Base-by-base conservation (phyloP, 2,113 vertebrate genomes). In the Calyptomena viridis region DNA sequence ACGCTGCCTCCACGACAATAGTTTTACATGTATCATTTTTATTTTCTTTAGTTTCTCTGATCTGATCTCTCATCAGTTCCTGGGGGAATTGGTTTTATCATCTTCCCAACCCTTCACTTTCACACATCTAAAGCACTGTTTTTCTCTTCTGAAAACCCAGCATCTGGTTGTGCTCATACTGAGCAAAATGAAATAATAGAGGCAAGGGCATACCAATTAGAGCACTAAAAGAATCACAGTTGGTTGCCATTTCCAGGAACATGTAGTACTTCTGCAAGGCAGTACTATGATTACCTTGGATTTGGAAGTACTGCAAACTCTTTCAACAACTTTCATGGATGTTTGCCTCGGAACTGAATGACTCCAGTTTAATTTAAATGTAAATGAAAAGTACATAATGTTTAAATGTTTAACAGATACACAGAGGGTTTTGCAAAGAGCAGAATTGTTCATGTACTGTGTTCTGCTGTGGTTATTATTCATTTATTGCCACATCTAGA, bases 341-440 rank as follows among this genome's bases (percentile, higher is more conserved):
- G 28, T 90, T 85, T 91, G 81, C 92, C 78, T 89, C 56, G 7
- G 60, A 64, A 66, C 67, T 4, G 84, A 91, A 89, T 7, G 35
- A 25, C 85, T 91, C 60, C 37, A 10, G 56, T 60, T 92, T 85
- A 47, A 90, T 96, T 96, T 95, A 94, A 94, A 97, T 95, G 93
- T 92, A 96, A 91, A 97, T 95, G 56, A 69, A 93, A 88, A 72
- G 66, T 79, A 81, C 63, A 58, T 60, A 47, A 52, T 14, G 37
- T 83, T 89, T 76, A 63, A 95, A 52, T 50, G 71, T 85, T 81
- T 77, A 89, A 83, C 84, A 77, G 75, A 33, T 67, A 50, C 63
- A 37, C 20, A 22, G 55, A 73, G 63, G 56, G 17, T 64, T 73
- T 74, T 76, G 46, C 74, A 50, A 17, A 18, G 74, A 76, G 71